Conservation (phyloP, 2,888 invertebrate genomes). For the Diloba caeruleocephala region DNA sequence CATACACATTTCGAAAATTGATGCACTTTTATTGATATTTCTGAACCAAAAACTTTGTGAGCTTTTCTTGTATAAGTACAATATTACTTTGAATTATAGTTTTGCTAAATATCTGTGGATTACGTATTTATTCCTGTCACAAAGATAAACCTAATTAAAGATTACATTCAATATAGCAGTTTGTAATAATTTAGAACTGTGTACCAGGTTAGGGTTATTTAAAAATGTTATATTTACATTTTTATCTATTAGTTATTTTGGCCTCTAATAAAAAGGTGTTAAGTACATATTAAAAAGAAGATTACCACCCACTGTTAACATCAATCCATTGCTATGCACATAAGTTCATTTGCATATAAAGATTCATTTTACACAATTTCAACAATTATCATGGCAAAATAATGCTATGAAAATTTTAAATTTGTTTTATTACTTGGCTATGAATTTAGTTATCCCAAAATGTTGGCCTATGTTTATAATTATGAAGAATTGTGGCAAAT, state of each 20-base stretch:
- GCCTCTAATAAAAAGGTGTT: constrained; percentile 24
- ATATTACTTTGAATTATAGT: constrained; percentile 25
- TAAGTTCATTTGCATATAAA: no score
- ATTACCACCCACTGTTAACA: no score
- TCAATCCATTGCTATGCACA: no score
- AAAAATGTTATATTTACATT: constrained; percentile 9
- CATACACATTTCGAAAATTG: constrained; percentile 42
- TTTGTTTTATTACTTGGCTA: constrained; percentile 36
- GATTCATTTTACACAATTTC: constrained; percentile 16
- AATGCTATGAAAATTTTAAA: constrained; percentile 30
- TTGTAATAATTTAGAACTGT: constrained; percentile 13
- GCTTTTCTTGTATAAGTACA: constrained; percentile 44
- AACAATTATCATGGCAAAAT: constrained; percentile 22
- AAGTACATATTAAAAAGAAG: constrained; percentile 15
- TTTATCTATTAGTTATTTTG: constrained; percentile 21
- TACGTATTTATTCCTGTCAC: constrained; percentile 22
- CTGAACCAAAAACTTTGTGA: constrained; percentile 9
- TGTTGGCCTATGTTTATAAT: constrained; percentile 9
- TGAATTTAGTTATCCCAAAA: constrained; percentile 39
- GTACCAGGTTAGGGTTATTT: constrained; percentile 28
- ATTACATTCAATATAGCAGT: constrained; percentile 16
- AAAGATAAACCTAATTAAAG: constrained; percentile 13
- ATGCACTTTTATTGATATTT: constrained; percentile 41
- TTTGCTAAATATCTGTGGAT: constrained; percentile 5
- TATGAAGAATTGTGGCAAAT: constrained; percentile 1